Evolutionary conservation across 35 echinoderm and acorn worm genomes (phyloP).

Genomic region (Anneissia japonica): DNA sequence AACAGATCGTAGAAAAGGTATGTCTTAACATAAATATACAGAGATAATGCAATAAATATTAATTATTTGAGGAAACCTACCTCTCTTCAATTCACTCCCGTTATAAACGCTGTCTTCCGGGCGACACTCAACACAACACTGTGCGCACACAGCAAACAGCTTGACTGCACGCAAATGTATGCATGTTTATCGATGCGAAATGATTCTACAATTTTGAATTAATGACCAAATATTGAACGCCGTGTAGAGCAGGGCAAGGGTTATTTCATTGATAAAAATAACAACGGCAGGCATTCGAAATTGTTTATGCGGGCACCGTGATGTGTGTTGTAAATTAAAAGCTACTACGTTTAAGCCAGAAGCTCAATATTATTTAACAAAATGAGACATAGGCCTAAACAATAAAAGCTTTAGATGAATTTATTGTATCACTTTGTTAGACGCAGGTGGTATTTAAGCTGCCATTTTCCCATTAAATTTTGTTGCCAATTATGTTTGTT

Average conservation of each 20-base stretch:
- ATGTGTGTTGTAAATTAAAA: too few species aligned
- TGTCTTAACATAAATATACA: too few species aligned
- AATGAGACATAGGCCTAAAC: too few species aligned
- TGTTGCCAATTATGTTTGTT: too few species aligned
- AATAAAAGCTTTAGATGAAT: too few species aligned
- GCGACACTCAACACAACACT: not conserved
- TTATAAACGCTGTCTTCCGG: not conserved
- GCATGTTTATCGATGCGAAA: not conserved
- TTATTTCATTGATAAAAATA: not conserved
- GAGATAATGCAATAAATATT: too few species aligned
- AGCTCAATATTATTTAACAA: too few species aligned
- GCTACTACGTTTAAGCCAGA: too few species aligned
- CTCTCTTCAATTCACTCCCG: not conserved
- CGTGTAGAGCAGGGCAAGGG: not conserved
- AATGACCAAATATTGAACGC: constrained; percentile 1
- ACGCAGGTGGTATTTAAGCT: too few species aligned
- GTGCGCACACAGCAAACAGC: not conserved
- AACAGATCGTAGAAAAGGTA: too few species aligned
- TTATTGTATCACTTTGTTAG: too few species aligned
- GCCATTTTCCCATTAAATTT: too few species aligned
- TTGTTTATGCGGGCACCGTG: not conserved
- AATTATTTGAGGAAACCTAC: not conserved
- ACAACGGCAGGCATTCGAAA: not conserved
- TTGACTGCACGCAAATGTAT: not conserved
- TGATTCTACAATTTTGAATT: not conserved